These are phyloP conservation scores for Uropsilus gracilis DNA, from an alignment of 2,113 vertebrate species.

Conservation along the genomic window DNA sequence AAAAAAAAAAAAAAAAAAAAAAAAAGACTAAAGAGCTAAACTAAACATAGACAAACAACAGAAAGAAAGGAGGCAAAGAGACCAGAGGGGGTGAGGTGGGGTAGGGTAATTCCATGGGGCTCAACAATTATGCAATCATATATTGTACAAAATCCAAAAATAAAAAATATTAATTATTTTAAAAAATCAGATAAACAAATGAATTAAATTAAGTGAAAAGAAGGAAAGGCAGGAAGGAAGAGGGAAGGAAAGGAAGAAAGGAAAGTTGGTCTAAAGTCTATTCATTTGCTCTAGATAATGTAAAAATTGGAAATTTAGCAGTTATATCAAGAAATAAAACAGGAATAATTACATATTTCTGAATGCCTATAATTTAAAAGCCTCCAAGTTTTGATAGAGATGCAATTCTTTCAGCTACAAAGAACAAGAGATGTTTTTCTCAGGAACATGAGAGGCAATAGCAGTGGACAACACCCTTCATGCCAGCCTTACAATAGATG, in stretches of 20 bases:
- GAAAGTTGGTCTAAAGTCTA: neutral
- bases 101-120: too few relatives aligned
- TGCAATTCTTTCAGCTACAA: neutral
- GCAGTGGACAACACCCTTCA: neutral
- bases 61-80: too few relatives aligned
- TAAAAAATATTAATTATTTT: too few relatives aligned
- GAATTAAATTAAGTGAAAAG: neutral
- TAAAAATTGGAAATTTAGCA: slow-evolving; percentile 2
- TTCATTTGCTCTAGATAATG: neutral
- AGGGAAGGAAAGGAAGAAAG: neutral
- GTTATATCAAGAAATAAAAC: neutral
- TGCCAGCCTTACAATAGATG: neutral
- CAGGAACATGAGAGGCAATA: neutral
- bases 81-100: too few relatives aligned
- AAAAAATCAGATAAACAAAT: neutral
- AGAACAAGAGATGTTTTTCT: neutral
- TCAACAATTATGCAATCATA: too few relatives aligned
- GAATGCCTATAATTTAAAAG: neutral
- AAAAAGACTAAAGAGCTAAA: too few relatives aligned
- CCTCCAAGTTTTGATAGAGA: neutral
- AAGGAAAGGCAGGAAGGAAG: neutral
- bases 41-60: too few relatives aligned
- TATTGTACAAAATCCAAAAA: too few relatives aligned
- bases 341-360: neutral
- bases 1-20: too few relatives aligned